These are phyloP conservation scores for Panthera tigris DNA, from an alignment of 2,113 vertebrate genomes.

Conservation along the genomic window DNA sequence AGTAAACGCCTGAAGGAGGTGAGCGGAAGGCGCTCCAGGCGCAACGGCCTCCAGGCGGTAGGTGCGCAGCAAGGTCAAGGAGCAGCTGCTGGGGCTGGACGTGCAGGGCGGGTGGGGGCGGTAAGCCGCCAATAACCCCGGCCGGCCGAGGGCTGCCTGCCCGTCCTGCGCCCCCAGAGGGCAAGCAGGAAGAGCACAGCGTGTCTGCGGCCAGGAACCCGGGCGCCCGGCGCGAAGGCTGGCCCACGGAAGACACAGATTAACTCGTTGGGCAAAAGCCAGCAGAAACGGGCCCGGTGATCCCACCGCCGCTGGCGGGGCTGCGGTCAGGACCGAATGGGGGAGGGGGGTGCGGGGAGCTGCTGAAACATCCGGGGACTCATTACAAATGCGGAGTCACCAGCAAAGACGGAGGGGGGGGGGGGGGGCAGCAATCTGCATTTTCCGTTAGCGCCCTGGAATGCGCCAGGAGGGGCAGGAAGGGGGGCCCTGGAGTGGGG, in stretches of 20 bases:
- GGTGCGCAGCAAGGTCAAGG: neutral
- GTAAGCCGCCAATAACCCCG: neutral
- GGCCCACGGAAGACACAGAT: no score
- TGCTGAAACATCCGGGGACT: neutral
- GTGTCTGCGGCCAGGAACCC: no score
- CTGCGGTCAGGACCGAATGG: no score
- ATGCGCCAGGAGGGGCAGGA: no score
- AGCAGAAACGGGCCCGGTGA: no score
- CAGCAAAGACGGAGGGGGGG: neutral
- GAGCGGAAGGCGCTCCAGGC: neutral
- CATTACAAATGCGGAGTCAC: neutral
- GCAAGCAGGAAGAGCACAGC: neutral
- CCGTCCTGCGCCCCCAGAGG: neutral
- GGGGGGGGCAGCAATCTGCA: neutral
- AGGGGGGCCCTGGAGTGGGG: no score
- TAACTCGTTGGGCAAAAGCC: no score
- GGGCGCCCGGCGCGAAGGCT: no score
- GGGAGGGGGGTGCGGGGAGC: no score
- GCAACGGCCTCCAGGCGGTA: neutral
- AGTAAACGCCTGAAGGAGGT: neutral
- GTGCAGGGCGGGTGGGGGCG: neutral
- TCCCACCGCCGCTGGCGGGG: no score
- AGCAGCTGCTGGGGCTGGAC: neutral
- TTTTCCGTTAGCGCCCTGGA: neutral
- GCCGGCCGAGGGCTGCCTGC: fast-evolving